Evolutionary conservation across 2,113 vertebrate species (phyloP).

Genomic region (Psittacara wagleri): DNA sequence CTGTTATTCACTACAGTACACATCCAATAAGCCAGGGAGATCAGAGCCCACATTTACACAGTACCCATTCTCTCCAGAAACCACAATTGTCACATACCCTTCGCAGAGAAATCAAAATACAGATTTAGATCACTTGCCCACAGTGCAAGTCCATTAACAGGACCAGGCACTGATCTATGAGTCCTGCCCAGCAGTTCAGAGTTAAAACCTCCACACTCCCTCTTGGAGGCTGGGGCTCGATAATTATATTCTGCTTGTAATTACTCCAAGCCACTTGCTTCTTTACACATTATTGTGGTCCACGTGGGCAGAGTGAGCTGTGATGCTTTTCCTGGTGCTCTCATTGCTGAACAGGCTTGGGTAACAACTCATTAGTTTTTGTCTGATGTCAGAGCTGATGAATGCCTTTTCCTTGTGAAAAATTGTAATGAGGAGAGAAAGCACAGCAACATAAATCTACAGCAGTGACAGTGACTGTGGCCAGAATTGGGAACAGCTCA

Average conservation of each 20-base stretch:
- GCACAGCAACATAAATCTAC: constrained; percentile 43
- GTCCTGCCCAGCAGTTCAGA: not conserved
- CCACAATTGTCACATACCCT: not conserved
- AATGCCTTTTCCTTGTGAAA: constrained; percentile 46
- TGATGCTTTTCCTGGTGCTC: not conserved
- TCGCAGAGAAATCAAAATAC: not conserved
- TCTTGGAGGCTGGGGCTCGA: not conserved
- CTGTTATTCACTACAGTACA: not conserved
- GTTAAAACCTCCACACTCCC: not conserved
- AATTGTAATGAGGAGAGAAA: constrained; percentile 47
- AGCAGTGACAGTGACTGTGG: not conserved
- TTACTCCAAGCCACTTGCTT: not conserved
- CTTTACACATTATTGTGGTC: not conserved
- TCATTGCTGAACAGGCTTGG: not conserved
- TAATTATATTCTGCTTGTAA: constrained; percentile 22
- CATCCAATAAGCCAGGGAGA: not conserved
- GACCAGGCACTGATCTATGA: not conserved
- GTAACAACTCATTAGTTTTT: constrained; percentile 3
- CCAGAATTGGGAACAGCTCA: not conserved
- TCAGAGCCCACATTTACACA: not conserved
- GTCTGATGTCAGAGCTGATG: constrained; percentile 42
- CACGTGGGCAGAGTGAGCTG: not conserved
- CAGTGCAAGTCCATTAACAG: not conserved
- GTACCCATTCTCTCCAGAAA: not conserved
- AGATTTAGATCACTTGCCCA: not conserved